Conservation (phyloP, 2,888 invertebrate genomes). For the Philopedon plagiatum region DNA sequence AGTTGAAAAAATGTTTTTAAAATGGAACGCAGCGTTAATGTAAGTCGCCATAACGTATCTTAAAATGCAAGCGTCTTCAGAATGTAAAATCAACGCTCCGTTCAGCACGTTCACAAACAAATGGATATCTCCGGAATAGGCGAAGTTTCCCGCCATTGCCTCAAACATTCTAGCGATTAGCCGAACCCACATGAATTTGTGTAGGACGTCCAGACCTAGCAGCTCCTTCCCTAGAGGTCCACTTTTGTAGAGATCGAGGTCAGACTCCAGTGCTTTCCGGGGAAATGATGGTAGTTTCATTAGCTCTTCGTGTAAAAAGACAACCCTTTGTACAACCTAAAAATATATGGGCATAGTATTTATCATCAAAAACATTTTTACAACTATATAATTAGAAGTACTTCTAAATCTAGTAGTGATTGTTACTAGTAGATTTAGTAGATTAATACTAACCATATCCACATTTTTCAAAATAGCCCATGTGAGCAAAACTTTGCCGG, state of each 20-base stretch:
- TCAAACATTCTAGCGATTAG: conserved; percentile 97
- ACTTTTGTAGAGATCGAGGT: conserved; percentile 91
- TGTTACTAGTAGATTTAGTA: too few species aligned
- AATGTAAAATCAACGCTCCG: conserved; percentile 95
- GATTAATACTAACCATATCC: conserved; percentile 83
- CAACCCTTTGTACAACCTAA: conserved; percentile 95
- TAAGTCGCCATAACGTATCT: conserved; percentile 97
- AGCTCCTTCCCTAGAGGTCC: conserved; percentile 89
- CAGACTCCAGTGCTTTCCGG: conserved; percentile 96
- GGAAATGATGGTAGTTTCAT: conserved; percentile 99
- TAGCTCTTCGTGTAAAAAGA: conserved; percentile 98
- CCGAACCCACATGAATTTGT: conserved; percentile 99
- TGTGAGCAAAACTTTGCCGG: conserved; percentile 93
- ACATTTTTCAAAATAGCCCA: conserved; percentile 95
- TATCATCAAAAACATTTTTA: too few species aligned
- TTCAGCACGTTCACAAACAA: conserved; percentile 97
- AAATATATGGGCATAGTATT: conserved; percentile 51
- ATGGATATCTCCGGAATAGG: conserved; percentile 97
- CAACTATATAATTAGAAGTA: background rate
- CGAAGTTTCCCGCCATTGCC: conserved; percentile 98
- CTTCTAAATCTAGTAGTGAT: too few species aligned
- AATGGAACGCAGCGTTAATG: conserved; percentile 97
- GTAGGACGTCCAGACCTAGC: conserved; percentile 89
- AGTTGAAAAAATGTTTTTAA: conserved; percentile 98
- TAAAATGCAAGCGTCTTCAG: conserved; percentile 96